These are phyloP conservation scores for Dreissena rostriformis DNA, from an alignment of 1,140 invertebrate genomes.

Conservation along the genomic window DNA sequence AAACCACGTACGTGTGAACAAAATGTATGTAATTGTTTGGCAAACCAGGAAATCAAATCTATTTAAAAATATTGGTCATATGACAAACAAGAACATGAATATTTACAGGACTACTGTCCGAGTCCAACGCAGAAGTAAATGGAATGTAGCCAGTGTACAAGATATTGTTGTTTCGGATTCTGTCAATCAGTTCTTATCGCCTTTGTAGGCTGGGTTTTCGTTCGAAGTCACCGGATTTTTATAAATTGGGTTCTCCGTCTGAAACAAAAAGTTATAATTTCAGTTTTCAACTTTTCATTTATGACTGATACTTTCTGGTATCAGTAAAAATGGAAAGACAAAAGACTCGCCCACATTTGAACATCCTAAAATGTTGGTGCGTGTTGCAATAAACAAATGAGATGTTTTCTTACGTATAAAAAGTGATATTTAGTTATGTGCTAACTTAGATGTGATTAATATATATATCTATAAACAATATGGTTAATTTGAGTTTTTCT, in stretches of 20 bases:
- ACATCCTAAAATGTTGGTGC: not conserved
- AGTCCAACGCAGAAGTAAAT: not conserved
- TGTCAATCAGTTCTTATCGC: not conserved
- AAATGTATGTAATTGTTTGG: no score
- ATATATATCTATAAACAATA: no score
- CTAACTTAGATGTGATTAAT: not conserved
- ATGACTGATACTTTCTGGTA: constrained; percentile 12
- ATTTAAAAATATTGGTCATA: no score
- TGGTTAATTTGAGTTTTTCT: no score
- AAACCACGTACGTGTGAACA: no score
- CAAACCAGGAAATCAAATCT: no score
- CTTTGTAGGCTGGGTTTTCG: constrained; percentile 93
- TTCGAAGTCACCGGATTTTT: constrained; percentile 98
- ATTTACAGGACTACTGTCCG: no score
- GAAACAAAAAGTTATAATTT: constrained; percentile 73
- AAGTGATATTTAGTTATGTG: no score
- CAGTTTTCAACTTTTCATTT: not conserved
- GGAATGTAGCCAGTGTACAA: not conserved
- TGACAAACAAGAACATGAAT: no score
- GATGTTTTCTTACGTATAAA: not conserved
- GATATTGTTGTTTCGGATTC: not conserved
- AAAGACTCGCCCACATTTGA: not conserved
- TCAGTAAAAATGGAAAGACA: not conserved
- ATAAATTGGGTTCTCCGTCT: constrained; percentile 98
- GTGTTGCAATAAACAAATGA: not conserved